Evolutionary conservation across 2,113 vertebrate species (phyloP).

Genomic region (Nothobranchius kuhntae): DNA sequence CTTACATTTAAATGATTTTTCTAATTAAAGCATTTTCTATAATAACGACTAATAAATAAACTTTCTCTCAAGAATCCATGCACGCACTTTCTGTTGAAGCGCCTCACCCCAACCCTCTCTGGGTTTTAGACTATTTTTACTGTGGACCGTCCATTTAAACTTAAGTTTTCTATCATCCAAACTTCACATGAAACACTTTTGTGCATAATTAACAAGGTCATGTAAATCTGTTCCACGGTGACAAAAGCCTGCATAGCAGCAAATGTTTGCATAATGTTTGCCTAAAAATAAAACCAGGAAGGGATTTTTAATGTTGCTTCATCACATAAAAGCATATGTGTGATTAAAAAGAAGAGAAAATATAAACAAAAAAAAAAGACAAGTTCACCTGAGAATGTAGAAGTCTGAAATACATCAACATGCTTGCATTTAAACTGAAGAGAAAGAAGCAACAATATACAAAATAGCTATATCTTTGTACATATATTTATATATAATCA

Average conservation of each 20-base stretch:
- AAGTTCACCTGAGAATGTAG: slow-evolving; percentile 76
- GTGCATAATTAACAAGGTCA: background rate
- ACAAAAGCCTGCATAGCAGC: slow-evolving; percentile 23
- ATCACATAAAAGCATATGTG: slow-evolving; percentile 39
- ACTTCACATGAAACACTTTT: background rate
- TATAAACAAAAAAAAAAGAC: slow-evolving; percentile 14
- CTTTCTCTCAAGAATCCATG: slow-evolving; percentile 38
- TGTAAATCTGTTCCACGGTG: background rate
- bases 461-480: slow-evolving; percentile 78
- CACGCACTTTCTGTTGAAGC: slow-evolving; percentile 26
- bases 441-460: slow-evolving; percentile 74
- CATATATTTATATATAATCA: slow-evolving; percentile 63
- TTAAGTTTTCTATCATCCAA: slow-evolving; percentile 1
- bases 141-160: slow-evolving; percentile 20
- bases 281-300: slow-evolving; percentile 4
- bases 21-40: slow-evolving; percentile 19
- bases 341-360: slow-evolving; percentile 10
- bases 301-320: slow-evolving; percentile 9
- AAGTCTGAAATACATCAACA: slow-evolving; percentile 70
- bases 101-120: slow-evolving; percentile 1
- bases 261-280: slow-evolving; percentile 20
- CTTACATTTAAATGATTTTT: slow-evolving; percentile 28
- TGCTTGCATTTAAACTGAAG: slow-evolving; percentile 66
- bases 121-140: slow-evolving; percentile 19
- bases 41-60: slow-evolving; percentile 61